Evolutionary conservation across 2,797 vertebrate genomes (phyloP).

Genomic region (Gouania willdenowi): DNA sequence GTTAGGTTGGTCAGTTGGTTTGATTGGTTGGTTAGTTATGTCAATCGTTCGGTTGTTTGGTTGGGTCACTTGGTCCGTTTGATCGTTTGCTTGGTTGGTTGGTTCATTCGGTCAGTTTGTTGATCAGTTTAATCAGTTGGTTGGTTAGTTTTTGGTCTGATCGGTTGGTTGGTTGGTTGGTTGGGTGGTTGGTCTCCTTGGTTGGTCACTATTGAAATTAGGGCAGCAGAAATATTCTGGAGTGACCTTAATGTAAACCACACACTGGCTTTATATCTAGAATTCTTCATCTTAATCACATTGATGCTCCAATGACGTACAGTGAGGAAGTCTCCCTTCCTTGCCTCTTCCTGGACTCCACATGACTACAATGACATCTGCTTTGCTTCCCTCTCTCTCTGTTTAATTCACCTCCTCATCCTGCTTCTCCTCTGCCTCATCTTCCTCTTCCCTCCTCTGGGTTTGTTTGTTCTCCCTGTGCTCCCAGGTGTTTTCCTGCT

Average conservation of each 20-base stretch:
- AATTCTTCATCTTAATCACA: neutral
- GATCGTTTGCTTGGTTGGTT: no score
- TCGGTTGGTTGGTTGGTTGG: no score
- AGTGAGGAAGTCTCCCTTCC: conserved; percentile 29
- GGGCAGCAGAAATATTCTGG: no score
- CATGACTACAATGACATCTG: conserved; percentile 44
- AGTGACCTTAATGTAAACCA: neutral
- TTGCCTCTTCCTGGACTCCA: conserved; percentile 40
- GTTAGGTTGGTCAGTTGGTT: no score
- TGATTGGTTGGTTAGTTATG: no score
- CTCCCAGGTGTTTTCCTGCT: conserved; percentile 75
- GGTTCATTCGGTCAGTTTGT: no score
- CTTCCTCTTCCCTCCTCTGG: conserved; percentile 61
- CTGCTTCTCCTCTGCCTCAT: conserved; percentile 55
- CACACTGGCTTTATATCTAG: neutral
- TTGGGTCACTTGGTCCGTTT: no score
- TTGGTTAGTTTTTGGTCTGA: no score
- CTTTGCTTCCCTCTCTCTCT: conserved; percentile 18
- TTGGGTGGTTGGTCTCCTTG: no score
- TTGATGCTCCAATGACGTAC: conserved; percentile 16
- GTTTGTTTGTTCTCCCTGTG: conserved; percentile 66
- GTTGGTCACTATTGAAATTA: no score
- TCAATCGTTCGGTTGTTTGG: no score
- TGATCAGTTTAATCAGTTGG: no score
- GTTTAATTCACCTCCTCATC: conserved; percentile 51